Evolutionary conservation across 1,140 invertebrate genomes (phyloP).

Genomic region (Pygmarrhopalites habei): DNA sequence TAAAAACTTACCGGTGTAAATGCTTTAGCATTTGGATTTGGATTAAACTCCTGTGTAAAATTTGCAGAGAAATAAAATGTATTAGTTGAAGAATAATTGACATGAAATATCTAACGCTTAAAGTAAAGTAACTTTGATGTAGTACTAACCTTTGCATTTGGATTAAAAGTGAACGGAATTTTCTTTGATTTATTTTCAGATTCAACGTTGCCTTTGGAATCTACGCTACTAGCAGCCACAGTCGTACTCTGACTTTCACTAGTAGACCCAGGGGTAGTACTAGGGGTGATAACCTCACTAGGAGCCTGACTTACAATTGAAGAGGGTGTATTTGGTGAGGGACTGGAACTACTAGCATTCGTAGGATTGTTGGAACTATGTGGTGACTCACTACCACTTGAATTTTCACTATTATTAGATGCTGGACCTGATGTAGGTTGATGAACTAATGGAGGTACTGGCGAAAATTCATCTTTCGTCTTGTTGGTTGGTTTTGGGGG

Average conservation of each 20-base stretch:
- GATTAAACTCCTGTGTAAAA: too few relatives aligned
- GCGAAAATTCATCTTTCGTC: slow-evolving; percentile 26
- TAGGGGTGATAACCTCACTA: slow-evolving; percentile 12
- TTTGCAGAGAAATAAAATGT: too few relatives aligned
- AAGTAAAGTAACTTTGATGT: too few relatives aligned
- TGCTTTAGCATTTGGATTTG: slow-evolving; percentile 65
- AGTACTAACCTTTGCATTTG: slow-evolving; percentile 81
- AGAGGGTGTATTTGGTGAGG: slow-evolving; percentile 9
- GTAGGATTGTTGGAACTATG: neutral
- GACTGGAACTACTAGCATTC: slow-evolving; percentile 7
- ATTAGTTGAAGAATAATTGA: too few relatives aligned
- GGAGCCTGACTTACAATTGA: neutral
- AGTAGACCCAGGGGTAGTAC: slow-evolving; percentile 21
- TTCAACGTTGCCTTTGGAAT: slow-evolving; percentile 23
- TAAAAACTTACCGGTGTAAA: slow-evolving; percentile 70
- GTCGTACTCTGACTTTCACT: slow-evolving; percentile 14
- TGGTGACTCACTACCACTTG: slow-evolving; percentile 40
- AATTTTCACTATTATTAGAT: slow-evolving; percentile 39
- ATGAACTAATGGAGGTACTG: slow-evolving; percentile 34
- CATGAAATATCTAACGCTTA: too few relatives aligned
- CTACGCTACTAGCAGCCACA: slow-evolving; percentile 21
- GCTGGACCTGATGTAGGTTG: slow-evolving; percentile 40
- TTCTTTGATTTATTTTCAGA: slow-evolving; percentile 54
- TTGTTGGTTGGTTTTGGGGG: slow-evolving; percentile 9
- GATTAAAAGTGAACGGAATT: slow-evolving; percentile 74